Conservation (phyloP, 2,888 invertebrate genomes). For the Bursaphelenchus okinawaensis region DNA sequence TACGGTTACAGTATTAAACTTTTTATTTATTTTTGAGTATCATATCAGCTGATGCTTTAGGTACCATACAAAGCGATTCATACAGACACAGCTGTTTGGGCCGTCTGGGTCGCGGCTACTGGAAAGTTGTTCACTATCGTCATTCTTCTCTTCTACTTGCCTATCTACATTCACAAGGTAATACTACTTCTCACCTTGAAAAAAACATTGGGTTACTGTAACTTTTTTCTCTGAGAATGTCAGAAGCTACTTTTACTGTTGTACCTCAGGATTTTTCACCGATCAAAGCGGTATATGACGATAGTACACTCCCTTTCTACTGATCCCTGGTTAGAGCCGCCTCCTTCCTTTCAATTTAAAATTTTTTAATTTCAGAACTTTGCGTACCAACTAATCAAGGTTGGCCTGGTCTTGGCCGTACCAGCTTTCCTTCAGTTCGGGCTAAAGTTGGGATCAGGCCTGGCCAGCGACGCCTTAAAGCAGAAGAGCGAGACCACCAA, state of each 20-base stretch:
- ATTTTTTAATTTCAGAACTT: conserved; percentile 14
- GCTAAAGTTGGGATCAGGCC: conserved; percentile 27
- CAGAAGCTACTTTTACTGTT: too few relatives aligned
- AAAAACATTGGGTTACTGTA: too few relatives aligned
- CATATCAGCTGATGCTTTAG: conserved; percentile 17
- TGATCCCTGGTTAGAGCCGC: too few relatives aligned
- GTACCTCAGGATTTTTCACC: too few relatives aligned
- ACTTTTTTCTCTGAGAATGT: too few relatives aligned
- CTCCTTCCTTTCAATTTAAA: neutral
- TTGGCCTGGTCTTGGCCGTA: conserved; percentile 29
- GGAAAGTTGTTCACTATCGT: conserved; percentile 23
- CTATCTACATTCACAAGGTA: neutral
- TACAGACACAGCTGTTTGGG: conserved; percentile 26
- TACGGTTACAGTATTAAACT: neutral
- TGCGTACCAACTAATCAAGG: conserved; percentile 25
- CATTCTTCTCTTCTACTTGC: neutral
- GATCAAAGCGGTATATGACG: too few relatives aligned
- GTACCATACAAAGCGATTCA: conserved; percentile 25
- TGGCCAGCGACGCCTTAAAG: conserved; percentile 24
- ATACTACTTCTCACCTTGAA: conserved; percentile 5
- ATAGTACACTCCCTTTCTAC: too few relatives aligned
- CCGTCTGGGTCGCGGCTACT: conserved; percentile 33
- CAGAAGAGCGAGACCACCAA: conserved; percentile 25
- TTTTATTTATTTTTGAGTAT: conserved; percentile 1
- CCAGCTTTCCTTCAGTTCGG: conserved; percentile 31